phyloP scores from a whole-genome alignment of 2,888 invertebrate species.

The Platycnemis pennipes region DNA sequence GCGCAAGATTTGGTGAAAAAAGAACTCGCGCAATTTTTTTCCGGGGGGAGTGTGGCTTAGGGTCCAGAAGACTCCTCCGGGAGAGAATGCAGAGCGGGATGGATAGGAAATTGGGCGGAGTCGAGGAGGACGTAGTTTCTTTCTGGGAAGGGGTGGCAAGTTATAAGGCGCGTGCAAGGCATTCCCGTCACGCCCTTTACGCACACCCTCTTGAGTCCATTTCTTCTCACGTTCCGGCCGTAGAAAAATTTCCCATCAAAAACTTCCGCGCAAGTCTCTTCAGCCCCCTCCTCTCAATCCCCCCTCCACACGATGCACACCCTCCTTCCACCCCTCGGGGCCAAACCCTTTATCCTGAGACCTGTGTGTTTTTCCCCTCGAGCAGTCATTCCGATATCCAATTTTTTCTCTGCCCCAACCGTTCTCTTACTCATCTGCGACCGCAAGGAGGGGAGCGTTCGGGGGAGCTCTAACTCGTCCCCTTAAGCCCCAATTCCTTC shows the following conservation, averaged over 20 bases:
- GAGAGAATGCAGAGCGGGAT: not conserved
- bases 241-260: slow-evolving; percentile 48
- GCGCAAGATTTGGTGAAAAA: not conserved
- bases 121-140: not conserved
- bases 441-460: not conserved
- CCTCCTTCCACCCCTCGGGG: not conserved
- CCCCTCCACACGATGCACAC: not conserved
- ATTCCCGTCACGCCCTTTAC: slow-evolving; percentile 54
- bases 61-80: not conserved
- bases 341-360: not conserved
- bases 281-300: not conserved
- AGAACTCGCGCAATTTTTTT: not conserved
- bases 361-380: not conserved
- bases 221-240: slow-evolving; percentile 41
- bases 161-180: slow-evolving; percentile 46
- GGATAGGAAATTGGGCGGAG: not conserved
- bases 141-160: slow-evolving; percentile 27
- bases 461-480: not conserved
- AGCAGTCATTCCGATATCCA: not conserved
- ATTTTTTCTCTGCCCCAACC: not conserved
- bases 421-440: not conserved
- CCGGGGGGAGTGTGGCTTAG: not conserved
- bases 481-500: slow-evolving; percentile 10
- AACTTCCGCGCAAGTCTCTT: not conserved
- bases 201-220: slow-evolving; percentile 29